Percentiles rank a stretch among this genome's conserved stretches.
phyloP scores from a whole-genome alignment of 2,888 invertebrate genomes.

The Cepaea hortensis region DNA sequence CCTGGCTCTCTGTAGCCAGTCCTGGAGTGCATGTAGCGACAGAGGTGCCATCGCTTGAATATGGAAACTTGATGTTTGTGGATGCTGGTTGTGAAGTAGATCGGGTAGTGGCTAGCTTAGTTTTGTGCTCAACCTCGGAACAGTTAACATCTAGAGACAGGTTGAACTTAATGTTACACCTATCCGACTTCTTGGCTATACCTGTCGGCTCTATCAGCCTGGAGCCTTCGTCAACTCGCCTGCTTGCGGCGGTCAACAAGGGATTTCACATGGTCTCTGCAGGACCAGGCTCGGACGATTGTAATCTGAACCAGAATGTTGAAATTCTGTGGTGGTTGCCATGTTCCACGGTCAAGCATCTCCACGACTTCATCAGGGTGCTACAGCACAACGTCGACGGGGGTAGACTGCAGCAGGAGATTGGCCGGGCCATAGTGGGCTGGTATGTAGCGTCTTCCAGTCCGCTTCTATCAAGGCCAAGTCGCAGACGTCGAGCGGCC shows the following conservation, averaged over 20 bases:
- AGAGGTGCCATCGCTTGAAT: neutral
- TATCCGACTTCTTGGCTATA: slow-evolving; percentile 53
- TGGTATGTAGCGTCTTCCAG: slow-evolving; percentile 55
- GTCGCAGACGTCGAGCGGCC: slow-evolving; percentile 33
- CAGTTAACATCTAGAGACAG: slow-evolving; percentile 36
- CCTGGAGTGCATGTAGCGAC: neutral
- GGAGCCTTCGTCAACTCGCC: slow-evolving; percentile 35
- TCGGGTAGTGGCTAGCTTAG: slow-evolving; percentile 48
- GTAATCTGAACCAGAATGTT: slow-evolving; percentile 40
- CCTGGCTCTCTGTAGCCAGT: no score
- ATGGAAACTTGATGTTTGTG: neutral
- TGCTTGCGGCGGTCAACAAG: slow-evolving; percentile 46
- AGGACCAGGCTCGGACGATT: slow-evolving; percentile 50
- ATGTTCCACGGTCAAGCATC: slow-evolving; percentile 49
- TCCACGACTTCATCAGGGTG: slow-evolving; percentile 52
- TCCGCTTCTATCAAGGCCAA: slow-evolving; percentile 16
- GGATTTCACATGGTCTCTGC: slow-evolving; percentile 52
- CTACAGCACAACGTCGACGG: slow-evolving; percentile 56
- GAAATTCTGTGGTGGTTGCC: slow-evolving; percentile 55
- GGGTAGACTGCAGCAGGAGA: slow-evolving; percentile 53
- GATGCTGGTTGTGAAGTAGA: slow-evolving; percentile 41
- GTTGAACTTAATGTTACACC: slow-evolving; percentile 47
- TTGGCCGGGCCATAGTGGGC: slow-evolving; percentile 48
- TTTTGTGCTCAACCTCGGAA: slow-evolving; percentile 48
- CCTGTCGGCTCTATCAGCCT: slow-evolving; percentile 44